Conservation (phyloP, 2,113 vertebrate species). For the Tringa solitaria region DNA sequence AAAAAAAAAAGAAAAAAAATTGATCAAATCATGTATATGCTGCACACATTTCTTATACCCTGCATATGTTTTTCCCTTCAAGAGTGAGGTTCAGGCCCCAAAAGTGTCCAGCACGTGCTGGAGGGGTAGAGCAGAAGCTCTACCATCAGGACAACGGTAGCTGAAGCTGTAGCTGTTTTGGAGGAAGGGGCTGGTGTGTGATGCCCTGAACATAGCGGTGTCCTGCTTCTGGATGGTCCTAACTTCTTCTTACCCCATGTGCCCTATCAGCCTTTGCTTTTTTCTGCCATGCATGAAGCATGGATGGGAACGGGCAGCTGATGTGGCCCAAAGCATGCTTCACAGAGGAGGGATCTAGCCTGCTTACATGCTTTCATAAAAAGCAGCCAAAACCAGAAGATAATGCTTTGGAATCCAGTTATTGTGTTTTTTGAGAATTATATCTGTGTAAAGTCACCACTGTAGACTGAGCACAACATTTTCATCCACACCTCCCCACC, state of each 20-base stretch:
- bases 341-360: neutral
- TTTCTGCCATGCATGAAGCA: neutral
- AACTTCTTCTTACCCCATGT: rapidly evolving
- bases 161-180: neutral
- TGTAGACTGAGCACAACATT: neutral
- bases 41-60: neutral
- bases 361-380: neutral
- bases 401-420: neutral
- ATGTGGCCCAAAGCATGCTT: neutral
- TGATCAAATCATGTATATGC: neutral
- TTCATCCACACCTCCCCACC: neutral
- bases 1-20: neutral
- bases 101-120: rapidly evolving
- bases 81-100: neutral
- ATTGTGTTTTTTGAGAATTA: neutral
- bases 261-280: neutral
- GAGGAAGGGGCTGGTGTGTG: neutral
- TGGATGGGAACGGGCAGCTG: neutral
- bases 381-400: neutral
- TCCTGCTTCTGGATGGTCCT: neutral
- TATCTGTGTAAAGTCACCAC: neutral
- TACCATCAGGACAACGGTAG: neutral
- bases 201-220: neutral
- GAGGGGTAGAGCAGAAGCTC: neutral
- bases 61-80: neutral